phyloP scores from a whole-genome alignment of 1,140 invertebrate species.

The Cydia fagiglandana region DNA sequence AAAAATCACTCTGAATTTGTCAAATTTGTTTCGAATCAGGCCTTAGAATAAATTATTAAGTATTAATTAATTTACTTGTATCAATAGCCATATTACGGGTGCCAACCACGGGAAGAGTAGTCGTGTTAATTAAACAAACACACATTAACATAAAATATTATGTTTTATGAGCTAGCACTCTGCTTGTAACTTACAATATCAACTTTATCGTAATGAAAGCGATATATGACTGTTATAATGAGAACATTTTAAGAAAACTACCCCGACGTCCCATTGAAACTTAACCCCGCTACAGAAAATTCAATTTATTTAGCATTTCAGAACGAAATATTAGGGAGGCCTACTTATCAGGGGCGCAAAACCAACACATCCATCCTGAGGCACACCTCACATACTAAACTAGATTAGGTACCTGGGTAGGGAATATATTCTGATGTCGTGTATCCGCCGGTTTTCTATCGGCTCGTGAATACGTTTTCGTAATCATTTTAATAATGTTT shows the following conservation, averaged over 20 bases:
- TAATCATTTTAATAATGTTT: neutral
- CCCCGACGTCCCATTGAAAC: neutral
- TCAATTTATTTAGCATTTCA: constrained; percentile 66
- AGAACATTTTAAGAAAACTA: neutral
- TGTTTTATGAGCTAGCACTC: too few relatives aligned
- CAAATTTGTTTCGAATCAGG: too few relatives aligned
- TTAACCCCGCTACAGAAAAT: constrained; percentile 38
- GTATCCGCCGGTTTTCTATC: constrained; percentile 64
- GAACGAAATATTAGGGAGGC: constrained; percentile 62
- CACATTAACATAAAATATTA: too few relatives aligned
- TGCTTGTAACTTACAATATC: too few relatives aligned
- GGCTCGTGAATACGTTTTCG: neutral
- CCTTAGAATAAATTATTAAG: too few relatives aligned
- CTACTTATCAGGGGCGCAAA: constrained; percentile 67
- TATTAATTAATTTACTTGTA: too few relatives aligned
- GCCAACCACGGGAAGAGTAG: too few relatives aligned
- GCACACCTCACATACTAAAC: constrained; percentile 66
- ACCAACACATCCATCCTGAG: constrained; percentile 62
- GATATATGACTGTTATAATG: too few relatives aligned
- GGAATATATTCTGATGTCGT: constrained; percentile 70
- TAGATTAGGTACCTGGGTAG: constrained; percentile 52
- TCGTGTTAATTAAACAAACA: too few relatives aligned
- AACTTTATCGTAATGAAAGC: too few relatives aligned
- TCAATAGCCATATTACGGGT: too few relatives aligned
- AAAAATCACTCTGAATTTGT: too few relatives aligned